Percentiles rank a stretch among this genome's conserved stretches.
Conservation (phyloP, 2,113 vertebrate species). For the Polyodon spathula region DNA sequence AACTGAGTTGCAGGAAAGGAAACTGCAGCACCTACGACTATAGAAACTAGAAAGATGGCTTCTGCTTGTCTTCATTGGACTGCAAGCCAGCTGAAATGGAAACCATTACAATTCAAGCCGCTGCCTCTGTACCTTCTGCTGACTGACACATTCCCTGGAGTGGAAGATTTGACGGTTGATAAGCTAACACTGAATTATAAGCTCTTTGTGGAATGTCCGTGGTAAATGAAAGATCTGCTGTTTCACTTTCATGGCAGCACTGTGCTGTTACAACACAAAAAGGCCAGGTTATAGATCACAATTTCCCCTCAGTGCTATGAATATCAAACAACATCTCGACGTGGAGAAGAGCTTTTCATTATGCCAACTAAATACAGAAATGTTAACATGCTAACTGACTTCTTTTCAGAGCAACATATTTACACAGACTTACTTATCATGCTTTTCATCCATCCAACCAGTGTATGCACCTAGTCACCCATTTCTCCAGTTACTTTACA, state of each 20-base stretch:
- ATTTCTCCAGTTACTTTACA: not conserved
- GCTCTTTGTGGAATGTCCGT: slow-evolving; percentile 58
- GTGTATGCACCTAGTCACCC: not conserved
- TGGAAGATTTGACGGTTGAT: slow-evolving; percentile 63
- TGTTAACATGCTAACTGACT: not conserved
- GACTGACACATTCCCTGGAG: slow-evolving; percentile 64
- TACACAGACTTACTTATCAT: not conserved
- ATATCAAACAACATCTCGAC: slow-evolving; percentile 30
- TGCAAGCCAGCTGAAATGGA: slow-evolving; percentile 62
- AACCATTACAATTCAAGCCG: slow-evolving; percentile 59
- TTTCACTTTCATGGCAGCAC: slow-evolving; percentile 56
- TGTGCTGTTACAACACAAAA: slow-evolving; percentile 40
- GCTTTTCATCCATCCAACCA: not conserved
- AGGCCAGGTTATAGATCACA: slow-evolving; percentile 39
- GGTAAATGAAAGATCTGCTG: slow-evolving; percentile 56
- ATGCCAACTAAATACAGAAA: not conserved
- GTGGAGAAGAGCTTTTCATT: slow-evolving; percentile 3
- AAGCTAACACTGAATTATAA: slow-evolving; percentile 73
- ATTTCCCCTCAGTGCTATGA: slow-evolving; percentile 40
- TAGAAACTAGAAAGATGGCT: slow-evolving; percentile 59
- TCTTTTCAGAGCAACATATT: not conserved
- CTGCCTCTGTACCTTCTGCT: slow-evolving; percentile 57
- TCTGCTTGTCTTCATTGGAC: slow-evolving; percentile 64
- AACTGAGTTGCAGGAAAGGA: not conserved
- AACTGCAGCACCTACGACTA: not conserved